phyloP scores from a whole-genome alignment of 2,113 vertebrate species.

The Otocyon megalotis region DNA sequence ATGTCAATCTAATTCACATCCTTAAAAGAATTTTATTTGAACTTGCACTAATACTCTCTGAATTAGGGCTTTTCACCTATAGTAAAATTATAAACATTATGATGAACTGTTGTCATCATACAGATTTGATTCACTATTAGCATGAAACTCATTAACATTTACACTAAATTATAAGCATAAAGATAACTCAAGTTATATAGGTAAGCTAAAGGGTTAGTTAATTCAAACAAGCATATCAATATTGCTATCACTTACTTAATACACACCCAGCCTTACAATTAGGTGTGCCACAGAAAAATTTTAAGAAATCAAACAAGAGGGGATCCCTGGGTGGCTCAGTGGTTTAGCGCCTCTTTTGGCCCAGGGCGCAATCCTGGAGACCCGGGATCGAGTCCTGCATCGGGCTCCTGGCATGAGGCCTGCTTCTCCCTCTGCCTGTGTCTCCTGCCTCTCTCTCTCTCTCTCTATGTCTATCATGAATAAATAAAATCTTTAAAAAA shows the following conservation, averaged over 20 bases:
- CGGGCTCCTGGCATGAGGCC: no score
- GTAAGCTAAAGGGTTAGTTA: background rate
- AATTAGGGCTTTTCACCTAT: background rate
- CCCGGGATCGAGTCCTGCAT: no score
- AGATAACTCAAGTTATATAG: background rate
- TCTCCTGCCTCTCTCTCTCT: no score
- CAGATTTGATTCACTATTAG: slow-evolving; percentile 6
- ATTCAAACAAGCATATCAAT: slow-evolving; percentile 28
- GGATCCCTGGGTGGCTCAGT: no score
- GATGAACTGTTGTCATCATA: background rate
- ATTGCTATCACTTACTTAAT: background rate
- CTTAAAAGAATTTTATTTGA: background rate
- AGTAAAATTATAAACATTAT: slow-evolving; percentile 30
- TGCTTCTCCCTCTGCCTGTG: no score
- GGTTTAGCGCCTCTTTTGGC: no score
- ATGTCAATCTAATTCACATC: background rate
- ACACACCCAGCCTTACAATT: background rate
- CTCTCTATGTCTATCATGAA: no score
- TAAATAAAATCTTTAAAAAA: no score
- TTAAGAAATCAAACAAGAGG: background rate
- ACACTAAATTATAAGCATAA: slow-evolving; percentile 37
- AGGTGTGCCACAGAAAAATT: background rate
- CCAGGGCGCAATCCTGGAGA: no score
- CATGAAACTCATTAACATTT: slow-evolving; percentile 52
- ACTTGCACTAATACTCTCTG: background rate